These are phyloP conservation scores for Apaloderma vittatum DNA, from an alignment of 2,113 vertebrate genomes.

Conservation along the genomic window DNA sequence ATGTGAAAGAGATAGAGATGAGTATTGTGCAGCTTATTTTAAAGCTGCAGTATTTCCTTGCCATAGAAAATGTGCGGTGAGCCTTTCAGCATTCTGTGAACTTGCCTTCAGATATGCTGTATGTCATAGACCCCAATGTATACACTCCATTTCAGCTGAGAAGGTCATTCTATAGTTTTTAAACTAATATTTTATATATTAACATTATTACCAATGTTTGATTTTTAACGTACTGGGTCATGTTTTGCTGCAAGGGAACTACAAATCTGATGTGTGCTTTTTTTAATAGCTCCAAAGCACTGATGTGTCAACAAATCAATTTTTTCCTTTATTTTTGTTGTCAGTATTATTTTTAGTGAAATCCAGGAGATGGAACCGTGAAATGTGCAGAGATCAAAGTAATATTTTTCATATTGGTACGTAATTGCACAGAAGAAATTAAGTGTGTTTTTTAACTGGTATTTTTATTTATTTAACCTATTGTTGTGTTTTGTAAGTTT, in stretches of 20 bases:
- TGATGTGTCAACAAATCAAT: constrained; percentile 64
- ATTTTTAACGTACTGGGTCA: constrained; percentile 59
- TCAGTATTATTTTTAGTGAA: constrained; percentile 85
- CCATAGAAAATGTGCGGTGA: constrained; percentile 89
- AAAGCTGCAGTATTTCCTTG: constrained; percentile 93
- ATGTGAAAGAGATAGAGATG: constrained; percentile 83
- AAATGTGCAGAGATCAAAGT: constrained; percentile 66
- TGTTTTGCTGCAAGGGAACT: constrained; percentile 75
- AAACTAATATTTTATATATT: constrained; percentile 85
- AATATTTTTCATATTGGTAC: constrained; percentile 78
- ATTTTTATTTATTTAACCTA: constrained; percentile 85
- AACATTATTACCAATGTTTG: constrained; percentile 76
- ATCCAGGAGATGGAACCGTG: constrained; percentile 49
- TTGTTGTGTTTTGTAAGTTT: constrained; percentile 75
- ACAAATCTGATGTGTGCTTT: constrained; percentile 58
- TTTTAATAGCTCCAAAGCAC: constrained; percentile 71
- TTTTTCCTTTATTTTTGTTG: constrained; percentile 69
- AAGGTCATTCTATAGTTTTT: constrained; percentile 82
- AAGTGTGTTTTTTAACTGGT: constrained; percentile 78
- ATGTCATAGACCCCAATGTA: constrained; percentile 58
- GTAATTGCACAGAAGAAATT: constrained; percentile 77
- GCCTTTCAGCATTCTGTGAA: constrained; percentile 81
- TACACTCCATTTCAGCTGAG: constrained; percentile 69
- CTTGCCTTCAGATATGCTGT: constrained; percentile 69
- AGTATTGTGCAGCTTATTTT: constrained; percentile 91